These are phyloP conservation scores for Hemitrygon akajei DNA, from an alignment of 2,797 vertebrate genomes.

Conservation along the genomic window DNA sequence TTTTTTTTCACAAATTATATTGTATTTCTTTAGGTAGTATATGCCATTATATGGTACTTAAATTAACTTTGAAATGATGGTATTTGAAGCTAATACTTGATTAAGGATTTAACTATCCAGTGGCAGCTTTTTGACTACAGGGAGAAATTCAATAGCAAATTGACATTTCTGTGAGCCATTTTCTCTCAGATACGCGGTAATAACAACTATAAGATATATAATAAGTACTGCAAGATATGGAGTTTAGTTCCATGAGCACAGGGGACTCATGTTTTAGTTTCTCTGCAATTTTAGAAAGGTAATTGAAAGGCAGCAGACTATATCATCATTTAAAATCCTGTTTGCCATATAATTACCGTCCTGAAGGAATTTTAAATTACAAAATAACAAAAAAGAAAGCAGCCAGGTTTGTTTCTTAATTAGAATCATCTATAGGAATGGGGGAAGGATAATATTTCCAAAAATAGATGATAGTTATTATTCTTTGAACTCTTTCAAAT, in stretches of 20 bases:
- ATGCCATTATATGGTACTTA: too few species aligned
- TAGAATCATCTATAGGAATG: neutral
- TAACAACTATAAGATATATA: too few species aligned
- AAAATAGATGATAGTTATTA: constrained; percentile 34
- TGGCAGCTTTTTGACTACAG: neutral
- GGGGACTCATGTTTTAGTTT: too few species aligned
- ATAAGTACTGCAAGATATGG: neutral
- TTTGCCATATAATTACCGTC: neutral
- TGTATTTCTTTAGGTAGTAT: too few species aligned
- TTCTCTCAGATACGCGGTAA: neutral
- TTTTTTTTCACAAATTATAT: too few species aligned
- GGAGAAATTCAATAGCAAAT: neutral
- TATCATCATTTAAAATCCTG: neutral
- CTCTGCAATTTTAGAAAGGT: neutral
- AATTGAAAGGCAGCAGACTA: neutral
- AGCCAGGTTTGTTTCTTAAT: constrained; percentile 8
- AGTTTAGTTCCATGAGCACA: neutral
- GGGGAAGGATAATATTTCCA: neutral
- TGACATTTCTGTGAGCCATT: neutral
- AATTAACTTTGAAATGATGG: too few species aligned
- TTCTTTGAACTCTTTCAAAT: constrained; percentile 31
- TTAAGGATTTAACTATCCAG: neutral
- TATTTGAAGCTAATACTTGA: too few species aligned
- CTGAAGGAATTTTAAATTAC: neutral
- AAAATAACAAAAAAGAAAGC: neutral